phyloP scores from a whole-genome alignment of 2,888 invertebrate genomes.

The Hoplodrina ambigua region DNA sequence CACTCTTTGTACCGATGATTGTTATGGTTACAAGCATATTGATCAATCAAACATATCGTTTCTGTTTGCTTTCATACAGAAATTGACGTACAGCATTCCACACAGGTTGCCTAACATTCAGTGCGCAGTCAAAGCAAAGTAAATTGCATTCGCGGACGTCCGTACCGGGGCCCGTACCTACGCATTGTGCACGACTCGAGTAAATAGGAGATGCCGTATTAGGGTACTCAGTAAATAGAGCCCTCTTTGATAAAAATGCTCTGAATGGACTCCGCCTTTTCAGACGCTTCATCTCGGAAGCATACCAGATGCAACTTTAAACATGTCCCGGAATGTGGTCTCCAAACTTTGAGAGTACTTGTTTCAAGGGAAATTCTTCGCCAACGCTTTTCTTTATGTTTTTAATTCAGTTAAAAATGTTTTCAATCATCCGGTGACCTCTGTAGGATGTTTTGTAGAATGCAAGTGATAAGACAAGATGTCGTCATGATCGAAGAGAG shows the following conservation, averaged over 20 bases:
- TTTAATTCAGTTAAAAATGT: not conserved
- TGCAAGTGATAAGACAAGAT: not conserved
- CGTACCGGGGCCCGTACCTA: constrained; percentile 27
- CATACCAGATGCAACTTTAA: constrained; percentile 24
- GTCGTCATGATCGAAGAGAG: not conserved
- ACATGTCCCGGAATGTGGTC: not conserved
- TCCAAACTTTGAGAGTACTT: constrained; percentile 3
- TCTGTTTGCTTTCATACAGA: constrained; percentile 17
- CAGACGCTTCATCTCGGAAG: constrained; percentile 39
- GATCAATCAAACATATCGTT: constrained; percentile 3
- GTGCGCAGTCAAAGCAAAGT: constrained; percentile 50
- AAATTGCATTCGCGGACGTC: constrained; percentile 47
- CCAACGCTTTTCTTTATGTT: not conserved
- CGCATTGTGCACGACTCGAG: constrained; percentile 55
- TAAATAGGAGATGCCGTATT: constrained; percentile 50
- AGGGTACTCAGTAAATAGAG: constrained; percentile 50
- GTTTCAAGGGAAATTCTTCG: not conserved
- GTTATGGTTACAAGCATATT: not conserved
- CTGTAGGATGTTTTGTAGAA: not conserved
- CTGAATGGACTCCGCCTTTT: constrained; percentile 41
- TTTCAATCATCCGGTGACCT: constrained; percentile 6
- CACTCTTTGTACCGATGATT: not conserved
- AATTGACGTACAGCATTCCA: constrained; percentile 15
- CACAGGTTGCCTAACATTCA: constrained; percentile 26
- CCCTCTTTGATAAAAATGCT: constrained; percentile 56